These are phyloP conservation scores for Drosophila littoralis DNA, from an alignment of 1,140 invertebrate genomes.

Conservation along the genomic window DNA sequence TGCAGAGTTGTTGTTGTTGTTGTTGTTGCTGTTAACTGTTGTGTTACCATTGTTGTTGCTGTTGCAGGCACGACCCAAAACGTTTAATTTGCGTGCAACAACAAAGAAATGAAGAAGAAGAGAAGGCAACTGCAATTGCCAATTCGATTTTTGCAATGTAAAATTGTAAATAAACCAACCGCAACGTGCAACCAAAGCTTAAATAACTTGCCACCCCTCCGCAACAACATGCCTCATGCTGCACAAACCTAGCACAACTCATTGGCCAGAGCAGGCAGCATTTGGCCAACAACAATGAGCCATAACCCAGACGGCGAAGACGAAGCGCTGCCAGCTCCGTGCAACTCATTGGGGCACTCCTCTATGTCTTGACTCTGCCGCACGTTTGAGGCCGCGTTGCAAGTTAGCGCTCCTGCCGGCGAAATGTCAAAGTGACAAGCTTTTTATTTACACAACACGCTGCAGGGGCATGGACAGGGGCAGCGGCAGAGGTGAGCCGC, in stretches of 20 bases:
- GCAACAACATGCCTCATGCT: not conserved
- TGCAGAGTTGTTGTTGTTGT: constrained; percentile 30
- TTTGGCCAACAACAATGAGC: constrained; percentile 12
- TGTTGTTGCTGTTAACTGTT: constrained; percentile 23
- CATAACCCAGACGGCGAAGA: constrained; percentile 11
- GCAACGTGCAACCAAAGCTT: constrained; percentile 26
- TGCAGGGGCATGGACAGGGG: not conserved
- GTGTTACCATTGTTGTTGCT: constrained; percentile 30
- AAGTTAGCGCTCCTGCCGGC: constrained; percentile 51
- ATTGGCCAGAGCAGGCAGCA: constrained; percentile 36
- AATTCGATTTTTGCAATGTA: constrained; percentile 49
- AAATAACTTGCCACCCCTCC: not conserved
- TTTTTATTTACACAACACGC: constrained; percentile 47
- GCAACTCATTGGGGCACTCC: constrained; percentile 31
- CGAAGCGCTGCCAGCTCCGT: constrained; percentile 11
- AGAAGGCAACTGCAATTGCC: constrained; percentile 35
- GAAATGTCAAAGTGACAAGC: constrained; percentile 59
- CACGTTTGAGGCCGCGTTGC: constrained; percentile 36
- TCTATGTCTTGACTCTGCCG: constrained; percentile 22
- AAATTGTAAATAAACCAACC: constrained; percentile 49
- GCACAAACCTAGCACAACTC: constrained; percentile 27
- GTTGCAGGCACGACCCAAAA: constrained; percentile 47
- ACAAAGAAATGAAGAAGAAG: constrained; percentile 12
- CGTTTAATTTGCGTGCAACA: constrained; percentile 48
- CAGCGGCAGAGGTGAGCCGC: constrained; percentile 6